phyloP scores from a whole-genome alignment of 2,797 vertebrate genomes.

The Myotis pilosus region DNA sequence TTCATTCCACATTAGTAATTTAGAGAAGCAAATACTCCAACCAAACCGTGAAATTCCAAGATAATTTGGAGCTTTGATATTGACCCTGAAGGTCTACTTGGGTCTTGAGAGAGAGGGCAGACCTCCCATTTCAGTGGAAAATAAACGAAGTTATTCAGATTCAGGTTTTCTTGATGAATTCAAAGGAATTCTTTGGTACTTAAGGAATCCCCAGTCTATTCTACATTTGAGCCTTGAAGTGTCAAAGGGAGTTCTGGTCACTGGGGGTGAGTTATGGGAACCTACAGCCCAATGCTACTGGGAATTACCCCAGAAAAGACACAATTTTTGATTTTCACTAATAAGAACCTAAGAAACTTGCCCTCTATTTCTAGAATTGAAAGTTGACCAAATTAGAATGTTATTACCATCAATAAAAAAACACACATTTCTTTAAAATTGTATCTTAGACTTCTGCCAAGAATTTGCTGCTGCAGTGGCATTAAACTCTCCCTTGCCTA shows the following conservation, averaged over 20 bases:
- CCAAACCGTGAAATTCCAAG: not conserved
- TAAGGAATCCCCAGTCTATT: not conserved
- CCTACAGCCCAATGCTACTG: not conserved
- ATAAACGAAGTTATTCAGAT: constrained; percentile 27
- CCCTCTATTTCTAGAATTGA: not conserved
- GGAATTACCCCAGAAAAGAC: not conserved
- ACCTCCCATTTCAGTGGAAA: not conserved
- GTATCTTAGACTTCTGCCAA: not conserved
- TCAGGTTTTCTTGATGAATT: not conserved
- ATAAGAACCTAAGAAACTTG: not conserved
- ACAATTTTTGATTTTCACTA: not conserved
- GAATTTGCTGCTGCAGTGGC: constrained; percentile 1
- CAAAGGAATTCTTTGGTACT: not conserved
- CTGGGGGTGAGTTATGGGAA: constrained; percentile 6
- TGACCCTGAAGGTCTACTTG: not conserved
- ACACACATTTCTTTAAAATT: not conserved
- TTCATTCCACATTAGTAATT: not conserved
- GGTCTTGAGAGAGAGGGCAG: not conserved
- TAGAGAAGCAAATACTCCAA: not conserved
- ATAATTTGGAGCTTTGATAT: not conserved
- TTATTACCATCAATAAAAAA: not conserved
- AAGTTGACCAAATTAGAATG: constrained; percentile 18
- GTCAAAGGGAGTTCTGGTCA: not conserved
- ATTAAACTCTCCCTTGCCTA: not conserved
- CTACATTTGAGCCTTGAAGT: not conserved